phyloP scores from a whole-genome alignment of 2,888 invertebrate species.

The Calameuta idolon region DNA sequence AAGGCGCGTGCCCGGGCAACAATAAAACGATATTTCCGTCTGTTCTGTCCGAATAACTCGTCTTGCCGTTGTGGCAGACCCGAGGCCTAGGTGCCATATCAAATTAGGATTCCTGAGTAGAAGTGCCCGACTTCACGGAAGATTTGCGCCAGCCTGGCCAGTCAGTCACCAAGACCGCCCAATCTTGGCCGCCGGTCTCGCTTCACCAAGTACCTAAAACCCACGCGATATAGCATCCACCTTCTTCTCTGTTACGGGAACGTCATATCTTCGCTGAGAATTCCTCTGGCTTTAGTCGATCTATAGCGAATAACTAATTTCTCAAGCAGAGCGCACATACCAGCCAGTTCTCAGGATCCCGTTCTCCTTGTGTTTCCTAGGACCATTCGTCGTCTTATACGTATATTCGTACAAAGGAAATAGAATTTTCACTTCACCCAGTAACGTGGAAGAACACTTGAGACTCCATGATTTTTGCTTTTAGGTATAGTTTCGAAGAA shows the following conservation, averaged over 20 bases:
- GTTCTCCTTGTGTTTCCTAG: not conserved
- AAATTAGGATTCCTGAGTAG: slow-evolving; percentile 15
- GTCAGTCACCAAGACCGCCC: slow-evolving; percentile 22
- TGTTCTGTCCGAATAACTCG: not conserved
- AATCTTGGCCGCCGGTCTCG: slow-evolving; percentile 10
- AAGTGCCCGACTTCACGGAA: slow-evolving; percentile 29
- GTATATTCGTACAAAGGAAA: not conserved
- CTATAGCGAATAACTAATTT: not conserved
- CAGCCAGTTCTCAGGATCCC: not conserved
- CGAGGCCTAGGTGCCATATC: not conserved
- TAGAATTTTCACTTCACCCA: not conserved
- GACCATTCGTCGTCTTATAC: not conserved
- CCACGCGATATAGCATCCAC: slow-evolving; percentile 8
- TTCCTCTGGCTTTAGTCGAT: not conserved
- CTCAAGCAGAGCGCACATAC: not conserved
- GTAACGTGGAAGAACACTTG: not conserved
- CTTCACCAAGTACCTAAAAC: not conserved
- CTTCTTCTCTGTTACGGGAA: not conserved
- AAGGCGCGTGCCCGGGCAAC: slow-evolving; percentile 1
- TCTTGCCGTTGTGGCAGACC: not conserved
- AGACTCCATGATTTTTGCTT: not conserved
- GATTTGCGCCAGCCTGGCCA: slow-evolving; percentile 27
- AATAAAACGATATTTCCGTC: slow-evolving; percentile 10
- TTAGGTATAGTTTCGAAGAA: not conserved
- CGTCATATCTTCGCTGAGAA: not conserved